Evolutionary conservation across 1,140 invertebrate genomes (phyloP).

Genomic region (Acyrthosiphon pisum): DNA sequence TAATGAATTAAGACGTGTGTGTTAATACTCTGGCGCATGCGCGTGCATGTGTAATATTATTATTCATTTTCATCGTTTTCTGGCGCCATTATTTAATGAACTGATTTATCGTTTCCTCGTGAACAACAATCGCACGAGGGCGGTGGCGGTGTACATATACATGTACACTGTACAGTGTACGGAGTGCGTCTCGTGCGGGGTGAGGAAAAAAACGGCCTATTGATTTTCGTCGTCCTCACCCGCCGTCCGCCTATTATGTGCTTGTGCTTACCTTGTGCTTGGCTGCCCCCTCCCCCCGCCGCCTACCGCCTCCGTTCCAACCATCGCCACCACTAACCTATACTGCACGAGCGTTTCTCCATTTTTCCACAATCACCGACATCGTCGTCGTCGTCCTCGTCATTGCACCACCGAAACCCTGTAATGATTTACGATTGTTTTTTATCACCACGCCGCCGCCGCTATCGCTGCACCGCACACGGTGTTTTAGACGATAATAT

Average conservation of each 20-base stretch:
- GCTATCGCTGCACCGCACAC: no score
- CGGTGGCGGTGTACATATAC: not conserved
- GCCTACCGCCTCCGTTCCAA: no score
- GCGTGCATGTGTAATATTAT: not conserved
- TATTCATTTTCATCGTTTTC: conserved; percentile 22
- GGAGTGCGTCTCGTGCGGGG: not conserved
- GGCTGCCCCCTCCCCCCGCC: not conserved
- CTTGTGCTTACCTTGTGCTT: not conserved
- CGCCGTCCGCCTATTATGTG: not conserved
- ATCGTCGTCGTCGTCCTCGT: not conserved
- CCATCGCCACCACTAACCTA: not conserved
- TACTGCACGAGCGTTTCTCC: not conserved
- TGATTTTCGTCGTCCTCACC: conserved; percentile 35
- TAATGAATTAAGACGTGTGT: no score
- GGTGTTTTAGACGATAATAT: no score
- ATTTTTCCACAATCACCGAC: not conserved
- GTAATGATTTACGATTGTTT: conserved; percentile 12
- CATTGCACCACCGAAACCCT: not conserved
- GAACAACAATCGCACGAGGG: not conserved
- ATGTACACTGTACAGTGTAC: no score
- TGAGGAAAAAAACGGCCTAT: conserved; percentile 50
- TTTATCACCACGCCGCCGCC: not conserved
- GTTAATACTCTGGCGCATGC: no score
- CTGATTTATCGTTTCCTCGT: conserved; percentile 39
- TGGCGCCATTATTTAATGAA: conserved; percentile 31